Evolutionary conservation across 2,113 vertebrate species (phyloP), one percentile per base, ranked within the genome.

Genomic region (Heterocephalus glaber): DNA sequence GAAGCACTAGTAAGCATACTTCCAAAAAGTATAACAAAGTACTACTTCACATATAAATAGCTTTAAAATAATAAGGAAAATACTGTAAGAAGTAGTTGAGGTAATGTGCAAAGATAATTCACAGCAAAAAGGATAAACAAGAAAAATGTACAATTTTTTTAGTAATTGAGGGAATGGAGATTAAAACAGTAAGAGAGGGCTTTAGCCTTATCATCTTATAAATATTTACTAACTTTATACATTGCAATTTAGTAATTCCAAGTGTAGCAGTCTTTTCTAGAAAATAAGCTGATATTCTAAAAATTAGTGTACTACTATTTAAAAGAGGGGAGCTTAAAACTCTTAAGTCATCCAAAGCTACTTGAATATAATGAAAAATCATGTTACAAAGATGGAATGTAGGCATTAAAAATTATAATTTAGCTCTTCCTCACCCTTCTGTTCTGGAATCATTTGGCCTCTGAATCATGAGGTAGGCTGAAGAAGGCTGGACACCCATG

Each of bases 21-120:
- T 85, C 47, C 10, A 80, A 52, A 44, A 92, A 74, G 6, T 35
- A 89, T 80, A 28, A 56, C 13, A 85, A 56, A 61, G 13, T 58
- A 74, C 38, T 52, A 58, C 1, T 35, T 63, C 77, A 16, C 11
- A 63, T 79, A 52, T 80, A 92, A 89, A 95, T 16, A 65, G 10
- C 35, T 92, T 89, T 30, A 63, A 92, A 82, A 63, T 94, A 60
- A 88, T 70, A 14, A 85, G 41, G 35, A 95, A 92, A 66, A 60
- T 56, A 54, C 6, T 66, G 41, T 19, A 52, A 90, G 47, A 89
- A 93, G 33, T 44, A 54, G 14, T 61, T 26, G 72, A 44, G 56
- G 84, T 70, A 52, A 60, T 19, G 47, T 70, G 65, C 68, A 92
- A 84, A 85, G 33, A 41, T 47, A 79, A 70, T 35, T 79, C 30